Evolutionary conservation across 2,888 invertebrate genomes (phyloP), one percentile per base, ranked within the genome.

Genomic region (Globia sparganii): DNA sequence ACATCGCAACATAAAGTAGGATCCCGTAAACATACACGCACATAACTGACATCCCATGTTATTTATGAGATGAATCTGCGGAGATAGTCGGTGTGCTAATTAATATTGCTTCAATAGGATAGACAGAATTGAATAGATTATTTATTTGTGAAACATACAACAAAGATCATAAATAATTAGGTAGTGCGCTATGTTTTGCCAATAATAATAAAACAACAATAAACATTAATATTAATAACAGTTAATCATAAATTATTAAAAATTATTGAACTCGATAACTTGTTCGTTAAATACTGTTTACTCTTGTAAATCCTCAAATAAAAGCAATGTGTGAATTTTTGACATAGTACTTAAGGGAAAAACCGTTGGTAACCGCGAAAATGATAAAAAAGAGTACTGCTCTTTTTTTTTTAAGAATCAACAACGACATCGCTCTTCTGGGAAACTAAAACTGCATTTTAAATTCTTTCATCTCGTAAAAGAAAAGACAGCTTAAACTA

Each of bases 391-490:
- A 25, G 8, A 49, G n/a, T n/a, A n/a, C n/a, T n/a, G n/a, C n/a
- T n/a, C n/a, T n/a, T n/a, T n/a, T n/a, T n/a, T n/a, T n/a, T n/a
- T n/a, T n/a, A n/a, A n/a, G 4, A 46, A 34, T 31, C 18, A n/a
- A 37, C 4, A 18, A 18, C 31, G 31, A n/a, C 1, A 2, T 65
- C 18, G 25, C 3, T 43, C 6, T 18, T 25, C 3, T 18, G 8
- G 31, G 72, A 15, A 77, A 46, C 5, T 5, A 18, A 25, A 28
- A 37, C 25, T 25, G 40, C 5, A 21, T 62, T 79, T 62, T 4
- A 72, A 72, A 59, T n/a, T 67, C 8, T 56, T 64, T 77, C 62
- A 64, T 59, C 62, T n/a, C 34, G 15, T 49, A 37, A 67, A 77
- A 46, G 46, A 59, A n/a, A 46, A 40, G 0, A 59, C 13, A 9